Percentiles rank a stretch among this genome's conserved stretches.
phyloP scores from a whole-genome alignment of 2,888 invertebrate species.

The Uloborus plumipes region DNA sequence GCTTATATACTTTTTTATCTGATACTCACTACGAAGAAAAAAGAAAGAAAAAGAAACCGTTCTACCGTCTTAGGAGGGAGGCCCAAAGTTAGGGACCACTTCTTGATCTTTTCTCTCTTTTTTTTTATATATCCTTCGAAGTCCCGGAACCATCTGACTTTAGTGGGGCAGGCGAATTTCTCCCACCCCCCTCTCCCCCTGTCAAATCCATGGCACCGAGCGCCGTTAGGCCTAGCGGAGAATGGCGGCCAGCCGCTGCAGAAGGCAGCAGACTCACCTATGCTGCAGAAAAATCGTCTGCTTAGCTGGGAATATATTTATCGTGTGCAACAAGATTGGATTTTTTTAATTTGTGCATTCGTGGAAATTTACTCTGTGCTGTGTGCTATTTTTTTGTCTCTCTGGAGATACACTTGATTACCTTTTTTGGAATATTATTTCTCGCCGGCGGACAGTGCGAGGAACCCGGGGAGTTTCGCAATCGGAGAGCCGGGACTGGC shows the following conservation, averaged over 20 bases:
- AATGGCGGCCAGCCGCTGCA: conserved; percentile 7
- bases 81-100: conserved; percentile 20
- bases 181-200: conserved; percentile 13
- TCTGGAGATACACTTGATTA: neutral
- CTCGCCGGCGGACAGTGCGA: neutral
- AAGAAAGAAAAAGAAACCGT: conserved; percentile 2
- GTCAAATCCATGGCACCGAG: neutral
- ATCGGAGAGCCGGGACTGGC: neutral
- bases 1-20: conserved; percentile 4
- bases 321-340: neutral
- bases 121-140: conserved; percentile 3
- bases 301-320: neutral
- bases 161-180: conserved; percentile 13
- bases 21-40: neutral
- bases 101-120: conserved; percentile 3
- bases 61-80: neutral
- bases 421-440: conserved; percentile 2
- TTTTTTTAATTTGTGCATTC: neutral
- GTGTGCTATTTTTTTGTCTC: neutral
- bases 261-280: neutral
- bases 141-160: conserved; percentile 38
- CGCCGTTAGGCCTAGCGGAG: conserved; percentile 32
- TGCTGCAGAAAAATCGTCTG: conserved; percentile 13
- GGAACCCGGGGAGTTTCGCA: neutral
- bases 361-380: no score